These are phyloP conservation scores for Eubucco bourcierii DNA, from an alignment of 2,113 vertebrate genomes.

Conservation along the genomic window DNA sequence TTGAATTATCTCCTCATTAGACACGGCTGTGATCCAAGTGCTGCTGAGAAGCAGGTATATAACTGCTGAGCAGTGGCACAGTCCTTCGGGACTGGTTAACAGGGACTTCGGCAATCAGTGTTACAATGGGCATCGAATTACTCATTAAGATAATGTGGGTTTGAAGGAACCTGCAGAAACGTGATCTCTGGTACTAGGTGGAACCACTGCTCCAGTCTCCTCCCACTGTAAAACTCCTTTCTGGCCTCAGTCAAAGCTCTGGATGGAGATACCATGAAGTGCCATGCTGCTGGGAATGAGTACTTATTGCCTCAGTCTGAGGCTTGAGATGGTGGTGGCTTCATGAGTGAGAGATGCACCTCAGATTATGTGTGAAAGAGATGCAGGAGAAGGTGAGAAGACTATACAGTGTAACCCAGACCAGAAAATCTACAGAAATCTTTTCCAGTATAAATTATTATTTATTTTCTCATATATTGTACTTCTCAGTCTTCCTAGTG, in stretches of 20 bases:
- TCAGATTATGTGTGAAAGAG: background rate
- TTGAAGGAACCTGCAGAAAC: background rate
- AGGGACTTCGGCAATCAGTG: background rate
- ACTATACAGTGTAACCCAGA: background rate
- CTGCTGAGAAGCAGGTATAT: background rate
- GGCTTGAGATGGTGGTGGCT: fast-evolving
- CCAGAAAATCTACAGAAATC: background rate
- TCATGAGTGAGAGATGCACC: fast-evolving
- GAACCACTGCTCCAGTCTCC: background rate
- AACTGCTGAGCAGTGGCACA: background rate
- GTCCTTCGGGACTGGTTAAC: background rate
- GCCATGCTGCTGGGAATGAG: background rate
- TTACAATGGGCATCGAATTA: background rate
- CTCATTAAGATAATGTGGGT: background rate
- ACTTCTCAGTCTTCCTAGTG: background rate
- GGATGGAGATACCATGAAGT: background rate
- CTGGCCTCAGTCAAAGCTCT: background rate
- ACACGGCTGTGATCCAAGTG: background rate
- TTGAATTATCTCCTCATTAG: background rate
- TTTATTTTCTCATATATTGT: background rate
- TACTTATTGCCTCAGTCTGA: background rate
- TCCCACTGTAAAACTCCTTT: background rate
- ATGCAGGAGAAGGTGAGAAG: background rate
- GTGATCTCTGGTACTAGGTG: background rate
- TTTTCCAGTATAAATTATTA: background rate